Evolutionary conservation across 1,140 invertebrate genomes (phyloP).

Genomic region (Ceratina australensis): DNA sequence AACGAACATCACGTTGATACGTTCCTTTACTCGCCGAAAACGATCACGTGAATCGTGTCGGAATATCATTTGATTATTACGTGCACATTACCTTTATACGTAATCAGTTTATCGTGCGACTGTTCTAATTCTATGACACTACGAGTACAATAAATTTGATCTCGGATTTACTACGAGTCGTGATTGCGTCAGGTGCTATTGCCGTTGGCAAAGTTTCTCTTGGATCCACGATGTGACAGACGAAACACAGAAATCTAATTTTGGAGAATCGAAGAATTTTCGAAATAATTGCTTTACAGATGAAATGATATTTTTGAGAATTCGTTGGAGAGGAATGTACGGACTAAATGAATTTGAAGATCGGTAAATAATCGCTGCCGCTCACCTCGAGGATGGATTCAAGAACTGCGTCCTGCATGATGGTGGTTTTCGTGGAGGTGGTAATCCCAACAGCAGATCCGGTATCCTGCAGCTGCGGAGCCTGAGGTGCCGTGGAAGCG

Average conservation of each 20-base stretch:
- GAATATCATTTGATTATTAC: constrained; percentile 40
- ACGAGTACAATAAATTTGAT: too few species aligned
- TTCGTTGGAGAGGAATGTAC: too few species aligned
- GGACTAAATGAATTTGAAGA: too few species aligned
- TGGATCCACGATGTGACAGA: too few species aligned
- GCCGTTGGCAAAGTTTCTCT: too few species aligned
- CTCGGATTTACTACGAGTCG: too few species aligned
- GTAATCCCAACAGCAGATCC: constrained; percentile 73
- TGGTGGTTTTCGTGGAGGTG: constrained; percentile 73
- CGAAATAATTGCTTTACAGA: too few species aligned
- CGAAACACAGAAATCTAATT: too few species aligned
- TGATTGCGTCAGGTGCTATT: too few species aligned
- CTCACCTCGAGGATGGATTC: constrained; percentile 78
- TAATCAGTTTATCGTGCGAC: too few species aligned
- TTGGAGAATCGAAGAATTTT: too few species aligned
- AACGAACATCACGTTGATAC: constrained; percentile 9
- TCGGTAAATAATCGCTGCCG: neutral
- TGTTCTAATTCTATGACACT: neutral
- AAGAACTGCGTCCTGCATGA: constrained; percentile 78
- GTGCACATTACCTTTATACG: constrained; percentile 50
- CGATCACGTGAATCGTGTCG: neutral
- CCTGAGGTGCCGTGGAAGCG: constrained; percentile 77
- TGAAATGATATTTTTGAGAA: neutral
- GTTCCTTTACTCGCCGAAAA: neutral
- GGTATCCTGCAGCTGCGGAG: constrained; percentile 75